phyloP scores from a whole-genome alignment of 2,888 invertebrate species.

The Cheilosia variabilis region DNA sequence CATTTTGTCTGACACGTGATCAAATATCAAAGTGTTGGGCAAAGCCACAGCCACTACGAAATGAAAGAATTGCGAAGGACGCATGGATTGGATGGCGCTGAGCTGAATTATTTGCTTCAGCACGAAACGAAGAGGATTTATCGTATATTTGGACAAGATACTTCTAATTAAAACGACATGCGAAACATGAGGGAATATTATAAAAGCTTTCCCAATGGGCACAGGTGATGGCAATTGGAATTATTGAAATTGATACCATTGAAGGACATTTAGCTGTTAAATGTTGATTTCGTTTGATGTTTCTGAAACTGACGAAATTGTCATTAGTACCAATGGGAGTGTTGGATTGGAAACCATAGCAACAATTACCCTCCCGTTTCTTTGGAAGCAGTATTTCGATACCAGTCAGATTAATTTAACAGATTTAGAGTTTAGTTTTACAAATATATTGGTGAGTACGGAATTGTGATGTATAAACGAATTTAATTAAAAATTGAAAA shows the following conservation, averaged over 20 bases:
- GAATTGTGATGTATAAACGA: too few species aligned
- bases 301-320: too few species aligned
- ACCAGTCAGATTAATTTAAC: too few species aligned
- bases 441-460: too few species aligned
- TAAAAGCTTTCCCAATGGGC: constrained; percentile 1
- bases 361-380: too few species aligned
- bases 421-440: too few species aligned
- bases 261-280: constrained; percentile 25
- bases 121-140: constrained; percentile 68
- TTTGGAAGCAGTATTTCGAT: too few species aligned
- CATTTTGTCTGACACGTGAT: constrained; percentile 72
- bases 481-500: too few species aligned
- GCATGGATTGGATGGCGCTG: constrained; percentile 9
- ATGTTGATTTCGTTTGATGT: neutral
- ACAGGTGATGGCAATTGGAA: constrained; percentile 47
- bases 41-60: constrained; percentile 1
- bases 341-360: too few species aligned
- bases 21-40: constrained; percentile 71
- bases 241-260: constrained; percentile 51
- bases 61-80: constrained; percentile 41
- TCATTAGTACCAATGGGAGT: too few species aligned
- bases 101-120: constrained; percentile 66
- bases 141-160: constrained; percentile 53
- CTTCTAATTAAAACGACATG: constrained; percentile 59
- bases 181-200: constrained; percentile 42